Evolutionary conservation across 1,140 invertebrate genomes (phyloP), one percentile per base, ranked within the genome.

Genomic region (Choristoneura fumiferana): DNA sequence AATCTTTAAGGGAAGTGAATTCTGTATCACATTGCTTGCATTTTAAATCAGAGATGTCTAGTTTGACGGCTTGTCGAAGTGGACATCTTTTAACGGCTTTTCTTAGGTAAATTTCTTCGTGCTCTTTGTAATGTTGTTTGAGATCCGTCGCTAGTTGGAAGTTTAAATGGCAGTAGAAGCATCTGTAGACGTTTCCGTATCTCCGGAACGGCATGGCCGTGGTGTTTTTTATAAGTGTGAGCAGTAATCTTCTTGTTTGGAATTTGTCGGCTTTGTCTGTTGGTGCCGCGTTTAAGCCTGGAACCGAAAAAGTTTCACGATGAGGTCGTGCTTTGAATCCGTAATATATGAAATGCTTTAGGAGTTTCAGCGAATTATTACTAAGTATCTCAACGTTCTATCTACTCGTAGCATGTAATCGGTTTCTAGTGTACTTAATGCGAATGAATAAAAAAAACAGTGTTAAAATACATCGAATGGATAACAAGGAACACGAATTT

Each of bases 101-200:
- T 22, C 9, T 22, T 36, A 8, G 6, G 37, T 10, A n/a, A 35
- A 8, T 29, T 29, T 18, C 15, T 18, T 15, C 9, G 36, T 38
- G 18, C 22, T 29, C 22, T 29, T 29, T 29, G 22, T 3, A 29
- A 29, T 56, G 54, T 12, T 39, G 36, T 63, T 63, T 69, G 5
- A 76, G 58, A 15, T 76, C 69, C 18, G 67, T 69, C 0, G 71
- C 63, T 6, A 71, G 65, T 34, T 71, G 60, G 45, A 80, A 80
- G 8, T 72, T 65, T 22, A 74, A 66, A 40, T 73, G 67, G 49
- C 78, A 81, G 29, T 68, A 79, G 17, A 81, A 83, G 36, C 78
- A 81, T 63, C 67, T 68, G 49, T 66, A 81, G 1, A 63, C 64
- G 35, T 71, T 74, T 37, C 66, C 69, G 0, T 72, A 43, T 69